Percentiles rank a stretch among this genome's conserved stretches.
Evolutionary conservation across 2,797 vertebrate species (phyloP).

Genomic region (Sebastes hubbsi): DNA sequence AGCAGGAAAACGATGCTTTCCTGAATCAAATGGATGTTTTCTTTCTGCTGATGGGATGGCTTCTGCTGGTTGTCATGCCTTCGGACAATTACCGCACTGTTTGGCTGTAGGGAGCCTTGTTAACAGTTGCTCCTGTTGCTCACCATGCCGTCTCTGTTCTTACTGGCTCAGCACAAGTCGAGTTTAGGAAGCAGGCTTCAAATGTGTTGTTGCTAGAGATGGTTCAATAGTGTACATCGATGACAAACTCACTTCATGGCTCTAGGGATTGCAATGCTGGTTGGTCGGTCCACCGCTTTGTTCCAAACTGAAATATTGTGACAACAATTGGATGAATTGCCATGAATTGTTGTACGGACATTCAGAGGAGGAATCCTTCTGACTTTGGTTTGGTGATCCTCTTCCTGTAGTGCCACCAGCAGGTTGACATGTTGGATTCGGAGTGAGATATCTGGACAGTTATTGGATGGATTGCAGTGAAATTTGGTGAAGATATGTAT

Average conservation of each 20-base stretch:
- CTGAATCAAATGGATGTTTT: constrained; percentile 17
- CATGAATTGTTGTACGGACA: too few relatives aligned
- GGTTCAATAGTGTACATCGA: background rate
- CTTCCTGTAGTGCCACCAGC: too few relatives aligned
- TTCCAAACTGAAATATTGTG: background rate
- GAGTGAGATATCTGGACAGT: too few relatives aligned
- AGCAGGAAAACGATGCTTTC: constrained; percentile 15
- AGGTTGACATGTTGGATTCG: too few relatives aligned
- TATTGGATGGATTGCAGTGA: too few relatives aligned
- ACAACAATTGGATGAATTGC: too few relatives aligned
- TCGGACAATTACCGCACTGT: constrained; percentile 44
- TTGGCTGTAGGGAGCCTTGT: constrained; percentile 14
- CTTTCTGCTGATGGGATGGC: constrained; percentile 23
- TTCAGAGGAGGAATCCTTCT: too few relatives aligned
- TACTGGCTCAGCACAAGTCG: background rate
- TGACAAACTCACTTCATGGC: background rate
- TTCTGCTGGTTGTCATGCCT: constrained; percentile 43
- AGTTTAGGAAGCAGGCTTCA: background rate
- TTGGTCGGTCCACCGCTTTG: background rate
- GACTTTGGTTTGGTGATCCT: too few relatives aligned
- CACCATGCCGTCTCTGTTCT: constrained; percentile 1
- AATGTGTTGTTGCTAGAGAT: background rate
- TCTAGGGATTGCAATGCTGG: background rate
- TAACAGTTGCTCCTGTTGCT: constrained; percentile 7
- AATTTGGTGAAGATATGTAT: too few relatives aligned